Base-by-base conservation (phyloP, 2,888 invertebrate species). In the Nezara viridula region DNA sequence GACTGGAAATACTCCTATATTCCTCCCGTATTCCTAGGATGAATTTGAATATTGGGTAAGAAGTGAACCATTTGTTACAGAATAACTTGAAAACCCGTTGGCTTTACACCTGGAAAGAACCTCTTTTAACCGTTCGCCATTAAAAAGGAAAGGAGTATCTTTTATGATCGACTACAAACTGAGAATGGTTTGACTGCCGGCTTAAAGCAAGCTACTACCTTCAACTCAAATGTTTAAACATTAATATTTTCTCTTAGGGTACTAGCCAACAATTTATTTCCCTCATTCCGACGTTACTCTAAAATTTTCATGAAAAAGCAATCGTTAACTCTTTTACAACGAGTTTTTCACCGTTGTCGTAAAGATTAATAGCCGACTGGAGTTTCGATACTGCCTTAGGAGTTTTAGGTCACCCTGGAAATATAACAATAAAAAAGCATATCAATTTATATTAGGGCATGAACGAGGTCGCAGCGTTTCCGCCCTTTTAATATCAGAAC, bases 81-180 rank as follows among this genome's bases (percentile, higher is more conserved):
- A 5, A n/a, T 24, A 55, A 7, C 2, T 32, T n/a, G n/a, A n/a
- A n/a, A n/a, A n/a, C 16, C n/a, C 16, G 24, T 81, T 47, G 14
- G 19, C 81, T 81, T 81, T n/a, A 81, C 81, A 81, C 40, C 77
- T 77, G 77, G 40, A 16, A 37, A 1, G 40, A 19, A 77, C 24
- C 19, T 40, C 40, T 77, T 77, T 77, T 40, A 77, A 81, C n/a
- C n/a, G 24, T n/a, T n/a, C 9, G 24, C 81, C 81, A 81, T 81
- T 81, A 81, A 81, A 81, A 81, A 81, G 44, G 81, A 4, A 37
- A 24, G 81, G n/a, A 40, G 44, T 44, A 81, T 14, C n/a, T 44
- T 81, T 81, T 81, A 81, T 81, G 81, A 81, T 81, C 44, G 44
- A 81, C 81, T 81, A 81, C 81, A 44, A 81, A 81, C 81, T 24